Base-by-base conservation (phyloP, 2,888 invertebrate species). In the Scelioninae gen. 2 region DNA sequence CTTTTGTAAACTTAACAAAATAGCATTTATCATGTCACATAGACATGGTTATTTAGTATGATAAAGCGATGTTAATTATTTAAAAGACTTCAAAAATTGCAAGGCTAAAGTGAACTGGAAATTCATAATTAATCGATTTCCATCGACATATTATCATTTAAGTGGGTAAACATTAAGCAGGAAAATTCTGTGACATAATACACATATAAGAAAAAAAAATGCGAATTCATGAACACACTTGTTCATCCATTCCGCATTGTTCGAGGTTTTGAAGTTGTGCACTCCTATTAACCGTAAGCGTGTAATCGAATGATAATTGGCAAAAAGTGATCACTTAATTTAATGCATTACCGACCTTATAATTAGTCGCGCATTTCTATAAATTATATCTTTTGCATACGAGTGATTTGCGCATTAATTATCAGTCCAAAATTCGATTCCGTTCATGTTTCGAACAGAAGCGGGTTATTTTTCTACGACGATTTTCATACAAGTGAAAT, bases 111-210 rank as follows among this genome's bases (percentile, higher is more conserved):
- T 39, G 18, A 46, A 46, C 46, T 39, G 48, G 39, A 60, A 48
- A 60, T 45, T 60, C 35, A 60, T 35, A 46, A 58, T 19, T 35
- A 58, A 58, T 58, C 58, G 35, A 58, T 58, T 46, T 19, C 25
- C 33, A 48, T 28, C 11, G 39, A 25, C 10, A 13, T 19, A 61
- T 50, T 61, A 61, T 50, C 61, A 61, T 52, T 63, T 52, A 52
- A 52, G 43, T 43, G 63, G 7, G 5, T 63, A 63, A 52, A 43
- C 18, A 63, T 13, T 11, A 33, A 25, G 45, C 37, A 46, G 64
- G 64, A 64, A 64, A 53, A 64, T 46, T 64, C 53, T 55, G 35
- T 55, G 53, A 55, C 53, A 64, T 53, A 53, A 64, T 64, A 25
- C 63, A 43, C n/a, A 43, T 43, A 33, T 37, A 2, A 46, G 25